A percentile compares a stretch with the other conserved stretches of the same genome.
phyloP scores from a whole-genome alignment of 2,797 vertebrate species.

The Telmatherina bonti region DNA sequence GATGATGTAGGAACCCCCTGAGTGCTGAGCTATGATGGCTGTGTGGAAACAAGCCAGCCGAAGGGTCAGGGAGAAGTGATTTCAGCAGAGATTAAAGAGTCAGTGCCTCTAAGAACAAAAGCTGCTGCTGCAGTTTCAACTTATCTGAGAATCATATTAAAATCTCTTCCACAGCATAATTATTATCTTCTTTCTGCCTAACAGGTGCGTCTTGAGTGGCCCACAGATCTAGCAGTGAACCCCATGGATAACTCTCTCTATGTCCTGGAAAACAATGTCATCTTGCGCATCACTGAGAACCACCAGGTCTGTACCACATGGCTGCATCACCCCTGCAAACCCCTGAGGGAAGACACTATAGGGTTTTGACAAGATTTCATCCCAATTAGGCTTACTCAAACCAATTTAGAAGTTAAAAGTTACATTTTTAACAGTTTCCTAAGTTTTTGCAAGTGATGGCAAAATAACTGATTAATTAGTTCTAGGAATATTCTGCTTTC shows the following conservation, averaged over 20 bases:
- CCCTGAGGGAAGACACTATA: conserved; percentile 38
- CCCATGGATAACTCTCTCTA: conserved; percentile 99
- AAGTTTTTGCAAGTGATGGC: conserved; percentile 42
- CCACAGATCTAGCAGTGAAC: conserved; percentile 97
- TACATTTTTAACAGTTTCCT: conserved; percentile 39
- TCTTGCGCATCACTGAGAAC: conserved; percentile 98
- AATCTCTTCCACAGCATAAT: conserved; percentile 22
- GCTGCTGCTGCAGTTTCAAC: conserved; percentile 54
- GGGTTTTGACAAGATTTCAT: conserved; percentile 60
- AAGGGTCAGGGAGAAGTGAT: conserved; percentile 66
- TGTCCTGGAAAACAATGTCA: conserved; percentile 98
- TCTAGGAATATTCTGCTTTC: conserved; percentile 36
- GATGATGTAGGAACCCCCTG: conserved; percentile 85
- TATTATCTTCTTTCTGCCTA: conserved; percentile 28
- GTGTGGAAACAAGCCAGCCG: conserved; percentile 89
- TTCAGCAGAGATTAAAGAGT: conserved; percentile 66
- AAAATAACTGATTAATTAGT: conserved; percentile 60
- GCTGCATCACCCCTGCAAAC: conserved; percentile 26
- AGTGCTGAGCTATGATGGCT: conserved; percentile 89
- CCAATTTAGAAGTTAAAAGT: conserved; percentile 65
- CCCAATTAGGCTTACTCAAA: conserved; percentile 66
- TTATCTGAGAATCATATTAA: conserved; percentile 51
- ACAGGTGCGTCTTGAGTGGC: conserved; percentile 98
- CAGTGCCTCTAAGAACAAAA: conserved; percentile 51
- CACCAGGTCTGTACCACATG: conserved; percentile 86